Percentiles rank a stretch among this genome's conserved stretches.
Conservation (phyloP, 1,140 invertebrate genomes). For the Drosophila quadrilineata region DNA sequence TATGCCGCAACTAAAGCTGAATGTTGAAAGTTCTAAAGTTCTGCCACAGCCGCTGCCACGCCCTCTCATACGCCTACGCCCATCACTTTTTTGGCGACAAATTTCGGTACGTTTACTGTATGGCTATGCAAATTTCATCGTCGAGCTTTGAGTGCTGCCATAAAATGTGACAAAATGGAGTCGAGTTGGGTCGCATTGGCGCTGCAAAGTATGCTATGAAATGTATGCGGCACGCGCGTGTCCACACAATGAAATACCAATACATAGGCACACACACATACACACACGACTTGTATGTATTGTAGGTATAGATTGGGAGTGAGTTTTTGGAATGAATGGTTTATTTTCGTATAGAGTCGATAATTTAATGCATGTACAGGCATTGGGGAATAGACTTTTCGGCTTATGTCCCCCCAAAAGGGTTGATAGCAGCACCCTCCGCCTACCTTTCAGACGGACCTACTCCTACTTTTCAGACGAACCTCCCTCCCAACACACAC, state of each 20-base stretch:
- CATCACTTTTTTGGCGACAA: neutral
- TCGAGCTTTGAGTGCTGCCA: constrained; percentile 45
- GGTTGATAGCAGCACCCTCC: constrained; percentile 4
- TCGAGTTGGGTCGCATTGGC: constrained; percentile 38
- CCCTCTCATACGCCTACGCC: neutral
- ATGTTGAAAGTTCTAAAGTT: constrained; percentile 19
- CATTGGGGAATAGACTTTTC: constrained; percentile 24
- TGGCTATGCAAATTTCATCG: constrained; percentile 62
- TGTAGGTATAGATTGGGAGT: constrained; percentile 18
- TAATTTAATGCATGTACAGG: constrained; percentile 45
- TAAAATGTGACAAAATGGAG: constrained; percentile 51
- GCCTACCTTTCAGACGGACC: no score
- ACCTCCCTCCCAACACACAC: no score
- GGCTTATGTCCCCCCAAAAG: constrained; percentile 9
- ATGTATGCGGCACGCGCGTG: constrained; percentile 15
- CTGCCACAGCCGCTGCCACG: constrained; percentile 2
- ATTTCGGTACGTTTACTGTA: constrained; percentile 8
- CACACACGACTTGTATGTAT: constrained; percentile 8
- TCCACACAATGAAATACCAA: constrained; percentile 2
- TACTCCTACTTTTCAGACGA: no score
- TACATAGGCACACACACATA: neutral
- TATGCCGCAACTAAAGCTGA: constrained; percentile 28
- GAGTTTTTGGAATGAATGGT: constrained; percentile 24
- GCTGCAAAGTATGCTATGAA: constrained; percentile 47
- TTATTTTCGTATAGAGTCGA: constrained; percentile 66